Base-by-base conservation (phyloP, 2,113 vertebrate species). In the Labrus mixtus region DNA sequence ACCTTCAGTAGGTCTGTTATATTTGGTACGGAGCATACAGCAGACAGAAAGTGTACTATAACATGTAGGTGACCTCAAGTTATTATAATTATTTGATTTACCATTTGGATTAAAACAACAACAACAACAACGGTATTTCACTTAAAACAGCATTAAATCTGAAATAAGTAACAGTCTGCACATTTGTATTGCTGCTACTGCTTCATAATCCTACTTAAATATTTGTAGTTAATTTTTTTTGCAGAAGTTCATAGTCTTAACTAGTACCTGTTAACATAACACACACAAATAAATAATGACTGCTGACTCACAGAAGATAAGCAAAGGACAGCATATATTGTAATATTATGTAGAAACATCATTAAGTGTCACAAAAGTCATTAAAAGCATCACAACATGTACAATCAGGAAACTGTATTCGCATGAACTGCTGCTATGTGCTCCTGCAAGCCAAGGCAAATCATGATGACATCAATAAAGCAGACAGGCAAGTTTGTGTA, bases 321-420 rank as follows among this genome's bases (percentile, higher is more conserved):
- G 19, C 60, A 73, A 63, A 79, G 8, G 60, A 66, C 36, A 51
- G 23, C 1, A 6, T 60, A 57, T 51, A 46, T 50, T 75, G 61
- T 12, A 82, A 29, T 41, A 64, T 76, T 64, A 59, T 81, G 79
- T 73, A 60, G 61, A 86, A 86, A 86, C 69, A 73, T 70, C 0
- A 69, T 84, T 81, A 60, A 68, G 61, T 69, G 39, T 76, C 80
- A 84, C 37, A 66, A 55, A 81, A 83, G 61, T 83, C 16, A 78
- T 70, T 64, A 43, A 88, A 83, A 90, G 79, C 76, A 74, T 76
- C 64, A 86, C 78, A 86, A 36, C 61, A 69, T 73, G 53, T 70
- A 85, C 69, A 84, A 74, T 83, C 71, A 76, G 71, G 59, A 63
- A 65, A 78, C 7, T 39, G 59, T 76, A 45, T 76, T 73, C 63